Percentiles rank a stretch among this genome's conserved stretches.
Evolutionary conservation across 2,797 vertebrate species (phyloP).

Genomic region (Chaetodon trifasciatus): DNA sequence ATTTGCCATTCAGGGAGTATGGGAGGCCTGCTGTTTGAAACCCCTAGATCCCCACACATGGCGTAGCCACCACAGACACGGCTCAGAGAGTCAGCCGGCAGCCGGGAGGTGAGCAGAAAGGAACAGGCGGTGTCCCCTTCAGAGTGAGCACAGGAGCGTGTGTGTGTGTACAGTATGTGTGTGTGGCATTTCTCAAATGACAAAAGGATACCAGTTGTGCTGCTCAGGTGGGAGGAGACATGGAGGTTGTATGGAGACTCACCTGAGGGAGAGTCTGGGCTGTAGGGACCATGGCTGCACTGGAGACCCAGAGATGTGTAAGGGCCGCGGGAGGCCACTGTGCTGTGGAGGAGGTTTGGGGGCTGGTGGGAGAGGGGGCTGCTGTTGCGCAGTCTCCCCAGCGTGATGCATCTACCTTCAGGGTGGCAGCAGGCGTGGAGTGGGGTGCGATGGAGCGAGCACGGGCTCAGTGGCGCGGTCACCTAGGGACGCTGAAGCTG

Average conservation of each 20-base stretch:
- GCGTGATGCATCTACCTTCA: conserved; percentile 89
- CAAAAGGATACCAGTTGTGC: conserved; percentile 78
- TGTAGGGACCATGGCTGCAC: conserved; percentile 72
- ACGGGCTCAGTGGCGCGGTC: conserved; percentile 89
- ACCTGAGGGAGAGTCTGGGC: conserved; percentile 80
- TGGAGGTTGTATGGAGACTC: conserved; percentile 69
- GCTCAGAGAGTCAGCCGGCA: conserved; percentile 83
- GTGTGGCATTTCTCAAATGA: conserved; percentile 82
- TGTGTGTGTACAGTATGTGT: conserved; percentile 49
- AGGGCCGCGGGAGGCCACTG: conserved; percentile 73
- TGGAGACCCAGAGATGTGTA: conserved; percentile 68
- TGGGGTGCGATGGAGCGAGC: conserved; percentile 88
- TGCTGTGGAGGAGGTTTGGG: conserved; percentile 75
- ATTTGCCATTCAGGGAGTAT: conserved; percentile 78
- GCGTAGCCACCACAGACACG: conserved; percentile 84
- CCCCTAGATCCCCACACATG: conserved; percentile 88
- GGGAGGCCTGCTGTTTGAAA: conserved; percentile 86
- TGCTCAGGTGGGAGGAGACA: conserved; percentile 73
- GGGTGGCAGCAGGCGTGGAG: conserved; percentile 90
- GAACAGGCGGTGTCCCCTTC: conserved; percentile 86
- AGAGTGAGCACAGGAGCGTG: conserved; percentile 80
- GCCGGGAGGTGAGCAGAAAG: conserved; percentile 83
- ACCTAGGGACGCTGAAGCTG: conserved; percentile 88
- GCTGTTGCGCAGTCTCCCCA: conserved; percentile 84
- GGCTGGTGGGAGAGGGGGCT: conserved; percentile 73